These are phyloP conservation scores for Callorhinus ursinus DNA, from an alignment of 2,113 vertebrate species.

Conservation along the genomic window DNA sequence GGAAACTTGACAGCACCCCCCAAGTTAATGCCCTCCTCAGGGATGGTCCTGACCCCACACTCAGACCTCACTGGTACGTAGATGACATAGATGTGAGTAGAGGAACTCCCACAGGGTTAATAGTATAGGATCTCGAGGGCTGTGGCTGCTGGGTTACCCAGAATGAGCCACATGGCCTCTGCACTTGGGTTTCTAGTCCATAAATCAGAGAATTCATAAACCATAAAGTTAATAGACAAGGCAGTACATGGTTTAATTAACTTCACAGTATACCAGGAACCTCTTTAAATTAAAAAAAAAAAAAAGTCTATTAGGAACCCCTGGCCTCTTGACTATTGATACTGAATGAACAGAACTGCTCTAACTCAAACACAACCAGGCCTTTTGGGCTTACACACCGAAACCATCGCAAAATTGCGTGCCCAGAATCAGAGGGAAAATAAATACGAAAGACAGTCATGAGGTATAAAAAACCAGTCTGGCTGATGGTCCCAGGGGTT, in stretches of 20 bases:
- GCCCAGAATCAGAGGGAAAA: neutral
- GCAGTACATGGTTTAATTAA: neutral
- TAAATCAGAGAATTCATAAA: conserved; percentile 20
- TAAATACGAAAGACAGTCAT: neutral
- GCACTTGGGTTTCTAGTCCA: neutral
- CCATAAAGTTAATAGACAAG: neutral
- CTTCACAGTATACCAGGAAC: neutral
- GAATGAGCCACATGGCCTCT: neutral
- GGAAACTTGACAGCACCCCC: neutral
- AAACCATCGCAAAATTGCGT: neutral
- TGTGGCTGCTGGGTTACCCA: neutral
- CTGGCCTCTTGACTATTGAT: neutral
- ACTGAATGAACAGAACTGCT: neutral
- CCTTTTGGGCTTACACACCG: neutral
- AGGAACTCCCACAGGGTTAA: too few species aligned
- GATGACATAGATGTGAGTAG: neutral
- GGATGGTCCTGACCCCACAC: neutral
- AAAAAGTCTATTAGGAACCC: neutral
- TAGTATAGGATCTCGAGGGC: neutral
- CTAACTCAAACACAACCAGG: neutral
- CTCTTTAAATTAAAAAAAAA: neutral
- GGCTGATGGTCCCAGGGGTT: accelerated
- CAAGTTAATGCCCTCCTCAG: neutral
- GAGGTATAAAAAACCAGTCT: too few species aligned
- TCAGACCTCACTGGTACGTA: neutral